Conservation (phyloP, 2,888 invertebrate species). For the Dinocampus coccinellae region DNA sequence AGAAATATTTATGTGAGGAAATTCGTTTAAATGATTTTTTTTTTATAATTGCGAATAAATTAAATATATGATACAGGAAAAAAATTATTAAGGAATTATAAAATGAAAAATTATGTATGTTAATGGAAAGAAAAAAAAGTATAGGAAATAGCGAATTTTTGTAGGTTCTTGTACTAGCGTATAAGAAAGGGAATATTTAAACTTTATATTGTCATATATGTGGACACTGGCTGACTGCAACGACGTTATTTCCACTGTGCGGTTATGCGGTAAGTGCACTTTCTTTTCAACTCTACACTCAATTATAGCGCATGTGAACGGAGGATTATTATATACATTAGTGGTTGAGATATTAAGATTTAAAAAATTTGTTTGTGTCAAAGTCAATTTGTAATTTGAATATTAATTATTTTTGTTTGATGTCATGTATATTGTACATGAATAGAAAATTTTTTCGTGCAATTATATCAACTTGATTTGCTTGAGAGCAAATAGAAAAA, state of each 20-base stretch:
- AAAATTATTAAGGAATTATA: not conserved
- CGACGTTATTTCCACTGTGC: constrained; percentile 35
- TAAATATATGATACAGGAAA: not conserved
- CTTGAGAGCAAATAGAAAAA: not conserved
- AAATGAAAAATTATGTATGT: not conserved
- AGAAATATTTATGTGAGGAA: not conserved
- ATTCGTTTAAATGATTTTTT: not conserved
- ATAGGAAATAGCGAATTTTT: not conserved
- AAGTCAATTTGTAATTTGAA: not conserved
- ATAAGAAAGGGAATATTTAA: not conserved
- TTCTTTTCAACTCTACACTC: not conserved
- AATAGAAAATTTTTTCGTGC: not conserved
- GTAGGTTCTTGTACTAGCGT: not conserved
- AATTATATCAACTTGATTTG: not conserved
- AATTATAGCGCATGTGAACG: not conserved
- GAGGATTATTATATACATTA: not conserved
- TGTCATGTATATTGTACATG: not conserved
- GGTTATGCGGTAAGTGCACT: constrained; percentile 11
- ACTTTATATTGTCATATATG: constrained; percentile 23
- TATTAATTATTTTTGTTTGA: not conserved
- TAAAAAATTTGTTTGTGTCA: not conserved
- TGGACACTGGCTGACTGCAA: constrained; percentile 37
- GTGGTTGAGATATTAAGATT: not conserved
- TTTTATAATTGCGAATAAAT: not conserved
- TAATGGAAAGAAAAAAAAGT: not conserved